Conservation (phyloP, 2,888 invertebrate species). For the Fragum sueziense region DNA sequence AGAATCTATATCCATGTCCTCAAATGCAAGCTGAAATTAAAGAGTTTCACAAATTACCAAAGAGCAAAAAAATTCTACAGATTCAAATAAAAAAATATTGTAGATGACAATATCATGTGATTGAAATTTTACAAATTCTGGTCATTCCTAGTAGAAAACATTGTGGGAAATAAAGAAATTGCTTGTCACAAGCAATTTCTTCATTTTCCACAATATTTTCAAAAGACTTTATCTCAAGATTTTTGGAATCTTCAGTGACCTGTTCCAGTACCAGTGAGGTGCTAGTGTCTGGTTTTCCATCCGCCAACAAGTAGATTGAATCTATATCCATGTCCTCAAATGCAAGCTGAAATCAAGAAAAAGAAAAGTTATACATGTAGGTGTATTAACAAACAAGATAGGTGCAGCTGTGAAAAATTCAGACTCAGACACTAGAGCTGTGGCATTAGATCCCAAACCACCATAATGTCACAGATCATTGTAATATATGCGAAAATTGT, state of each 20-base stretch:
- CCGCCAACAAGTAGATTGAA: conserved; percentile 81
- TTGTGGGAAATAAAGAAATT: neutral
- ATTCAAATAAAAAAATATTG: neutral
- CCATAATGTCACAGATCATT: too few species aligned
- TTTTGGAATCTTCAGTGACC: conserved; percentile 77
- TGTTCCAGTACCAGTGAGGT: conserved; percentile 80
- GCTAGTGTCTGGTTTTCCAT: conserved; percentile 83
- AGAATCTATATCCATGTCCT: conserved; percentile 78
- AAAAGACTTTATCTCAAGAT: too few species aligned
- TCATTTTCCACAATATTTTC: too few species aligned
- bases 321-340: conserved; percentile 80
- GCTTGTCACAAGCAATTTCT: neutral
- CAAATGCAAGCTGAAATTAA: conserved; percentile 78
- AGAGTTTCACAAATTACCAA: neutral
- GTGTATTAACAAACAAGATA: too few species aligned
- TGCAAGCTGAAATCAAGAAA: conserved; percentile 73
- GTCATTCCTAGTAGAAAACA: neutral
- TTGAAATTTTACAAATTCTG: too few species aligned
- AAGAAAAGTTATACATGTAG: too few species aligned
- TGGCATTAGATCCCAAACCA: too few species aligned
- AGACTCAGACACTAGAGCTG: too few species aligned
- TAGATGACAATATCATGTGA: too few species aligned
- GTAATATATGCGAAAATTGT: too few species aligned
- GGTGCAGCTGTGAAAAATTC: too few species aligned
- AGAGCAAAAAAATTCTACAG: neutral